Evolutionary conservation across 2,797 vertebrate species (phyloP).

Genomic region (Rhadinocentrus ornatus): DNA sequence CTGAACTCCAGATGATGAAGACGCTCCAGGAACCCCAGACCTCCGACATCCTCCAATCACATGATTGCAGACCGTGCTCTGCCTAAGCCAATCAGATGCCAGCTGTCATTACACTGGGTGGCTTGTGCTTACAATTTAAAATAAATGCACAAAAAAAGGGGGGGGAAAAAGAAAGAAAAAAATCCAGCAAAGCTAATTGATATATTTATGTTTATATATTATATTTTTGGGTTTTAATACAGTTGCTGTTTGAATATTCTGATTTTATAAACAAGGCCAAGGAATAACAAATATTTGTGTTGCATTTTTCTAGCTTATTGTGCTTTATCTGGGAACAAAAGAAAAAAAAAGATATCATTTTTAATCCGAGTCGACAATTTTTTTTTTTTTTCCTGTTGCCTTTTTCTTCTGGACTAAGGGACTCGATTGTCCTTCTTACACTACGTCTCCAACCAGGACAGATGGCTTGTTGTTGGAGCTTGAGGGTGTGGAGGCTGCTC

Average conservation of each 20-base stretch:
- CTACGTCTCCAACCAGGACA: conserved; percentile 34
- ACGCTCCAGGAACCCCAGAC: conserved; percentile 39
- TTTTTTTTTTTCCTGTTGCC: conserved; percentile 25
- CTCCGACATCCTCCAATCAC: conserved; percentile 68
- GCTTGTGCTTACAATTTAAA: conserved; percentile 84
- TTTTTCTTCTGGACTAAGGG: conserved; percentile 14
- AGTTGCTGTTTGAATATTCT: conserved; percentile 79
- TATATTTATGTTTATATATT: conserved; percentile 84
- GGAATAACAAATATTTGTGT: conserved; percentile 76
- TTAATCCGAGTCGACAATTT: conserved; percentile 28
- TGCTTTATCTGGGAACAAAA: conserved; percentile 73
- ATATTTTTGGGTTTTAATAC: conserved; percentile 83
- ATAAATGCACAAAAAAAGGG: conserved; percentile 15
- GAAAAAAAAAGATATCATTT: conserved; percentile 48
- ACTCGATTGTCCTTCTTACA: conserved; percentile 24
- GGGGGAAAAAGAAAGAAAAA: conserved; percentile 8
- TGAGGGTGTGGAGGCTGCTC: conserved; percentile 26
- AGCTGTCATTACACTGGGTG: conserved; percentile 82
- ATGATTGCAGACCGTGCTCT: conserved; percentile 65
- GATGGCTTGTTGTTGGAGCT: conserved; percentile 9
- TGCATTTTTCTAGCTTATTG: conserved; percentile 72
- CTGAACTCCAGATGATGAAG: conserved; percentile 96
- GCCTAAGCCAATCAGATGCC: conserved; percentile 78
- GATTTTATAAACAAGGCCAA: conserved; percentile 83
- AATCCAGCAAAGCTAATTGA: conserved; percentile 79